A percentile compares a stretch with the other conserved stretches of the same genome.
Evolutionary conservation across 1,140 invertebrate species (phyloP).

Genomic region (Panagrolaimus sp.): DNA sequence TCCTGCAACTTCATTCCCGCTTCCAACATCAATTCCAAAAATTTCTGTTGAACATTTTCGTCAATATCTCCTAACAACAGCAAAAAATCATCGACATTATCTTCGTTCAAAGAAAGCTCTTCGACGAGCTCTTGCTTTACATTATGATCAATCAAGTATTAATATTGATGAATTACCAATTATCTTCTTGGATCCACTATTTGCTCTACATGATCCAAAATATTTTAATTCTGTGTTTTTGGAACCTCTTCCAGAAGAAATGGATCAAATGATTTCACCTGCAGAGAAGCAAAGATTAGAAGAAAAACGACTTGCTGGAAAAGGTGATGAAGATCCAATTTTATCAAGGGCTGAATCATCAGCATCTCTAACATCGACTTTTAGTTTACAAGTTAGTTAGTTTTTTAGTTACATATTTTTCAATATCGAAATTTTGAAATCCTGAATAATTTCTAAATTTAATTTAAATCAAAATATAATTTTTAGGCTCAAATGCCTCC

Average conservation of each 20-base stretch:
- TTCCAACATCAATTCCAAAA: conserved; percentile 75
- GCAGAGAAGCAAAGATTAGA: conserved; percentile 23
- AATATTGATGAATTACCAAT: conserved; percentile 51
- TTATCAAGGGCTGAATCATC: conserved; percentile 25
- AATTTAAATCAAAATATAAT: neutral
- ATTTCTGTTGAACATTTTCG: conserved; percentile 79
- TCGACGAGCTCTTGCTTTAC: conserved; percentile 27
- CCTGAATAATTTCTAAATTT: neutral
- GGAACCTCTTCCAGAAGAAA: conserved; percentile 53
- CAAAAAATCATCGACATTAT: conserved; percentile 60
- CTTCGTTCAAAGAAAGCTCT: conserved; percentile 44
- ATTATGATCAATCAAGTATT: conserved; percentile 18
- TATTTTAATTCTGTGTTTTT: conserved; percentile 84
- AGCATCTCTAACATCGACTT: conserved; percentile 32
- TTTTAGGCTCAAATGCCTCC: conserved; percentile 34
- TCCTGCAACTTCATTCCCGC: conserved; percentile 72
- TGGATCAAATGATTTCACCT: conserved; percentile 32
- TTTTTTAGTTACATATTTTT: too few relatives aligned
- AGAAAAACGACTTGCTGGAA: conserved; percentile 5
- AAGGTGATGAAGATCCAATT: neutral
- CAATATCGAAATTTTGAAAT: too few relatives aligned
- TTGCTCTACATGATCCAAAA: conserved; percentile 74
- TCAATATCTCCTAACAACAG: conserved; percentile 70
- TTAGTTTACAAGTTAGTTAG: conserved; percentile 30
- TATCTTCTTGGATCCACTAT: conserved; percentile 77